Evolutionary conservation across 2,797 vertebrate genomes (phyloP).

Genomic region (Peromyscus nudipes): DNA sequence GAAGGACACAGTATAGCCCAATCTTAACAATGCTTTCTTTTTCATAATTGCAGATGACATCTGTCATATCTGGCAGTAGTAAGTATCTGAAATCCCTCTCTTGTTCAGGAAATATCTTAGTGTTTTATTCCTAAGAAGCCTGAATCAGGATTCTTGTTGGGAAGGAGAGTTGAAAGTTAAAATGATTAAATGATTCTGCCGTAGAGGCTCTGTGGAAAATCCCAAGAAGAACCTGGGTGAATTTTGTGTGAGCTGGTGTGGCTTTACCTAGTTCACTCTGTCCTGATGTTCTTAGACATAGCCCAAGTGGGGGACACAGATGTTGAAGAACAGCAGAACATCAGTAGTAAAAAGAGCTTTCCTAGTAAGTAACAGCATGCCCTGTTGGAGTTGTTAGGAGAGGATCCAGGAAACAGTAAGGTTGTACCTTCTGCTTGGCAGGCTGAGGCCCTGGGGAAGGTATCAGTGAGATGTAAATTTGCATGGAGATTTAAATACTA

Average conservation of each 20-base stretch:
- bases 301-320: background rate
- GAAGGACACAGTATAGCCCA: accelerated
- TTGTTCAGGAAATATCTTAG: background rate
- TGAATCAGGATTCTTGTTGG: background rate
- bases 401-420: background rate
- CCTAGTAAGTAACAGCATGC: background rate
- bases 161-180: background rate
- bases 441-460: background rate
- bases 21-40: background rate
- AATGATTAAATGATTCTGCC: background rate
- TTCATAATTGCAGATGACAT: background rate
- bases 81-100: background rate
- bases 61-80: accelerated
- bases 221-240: background rate
- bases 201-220: background rate
- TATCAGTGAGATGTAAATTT: background rate
- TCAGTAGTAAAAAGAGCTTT: accelerated
- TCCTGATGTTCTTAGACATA: background rate
- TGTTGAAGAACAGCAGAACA: accelerated
- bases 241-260: background rate
- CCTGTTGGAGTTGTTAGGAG: background rate
- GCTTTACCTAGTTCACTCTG: background rate
- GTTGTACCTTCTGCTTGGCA: no score
- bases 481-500: no score
- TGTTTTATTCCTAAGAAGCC: background rate